phyloP scores from a whole-genome alignment of 2,797 vertebrate species.

The Alfaro cultratus region DNA sequence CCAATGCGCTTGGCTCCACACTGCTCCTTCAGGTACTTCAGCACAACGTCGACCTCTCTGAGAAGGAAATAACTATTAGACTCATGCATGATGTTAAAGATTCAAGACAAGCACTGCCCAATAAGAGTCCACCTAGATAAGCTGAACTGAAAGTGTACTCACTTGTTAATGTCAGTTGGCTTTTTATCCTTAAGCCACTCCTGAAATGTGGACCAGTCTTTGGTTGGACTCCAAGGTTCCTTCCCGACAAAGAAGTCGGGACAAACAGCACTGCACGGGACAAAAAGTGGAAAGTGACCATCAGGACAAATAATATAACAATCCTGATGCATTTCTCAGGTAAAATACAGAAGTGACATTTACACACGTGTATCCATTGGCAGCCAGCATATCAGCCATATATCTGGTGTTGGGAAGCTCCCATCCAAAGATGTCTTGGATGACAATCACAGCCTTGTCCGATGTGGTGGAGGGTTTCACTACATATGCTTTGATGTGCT shows the following conservation, averaged over 20 bases:
- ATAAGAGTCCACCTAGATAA: neutral
- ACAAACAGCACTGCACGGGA: slow-evolving; percentile 74
- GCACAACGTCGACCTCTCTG: slow-evolving; percentile 80
- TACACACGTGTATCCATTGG: slow-evolving; percentile 89
- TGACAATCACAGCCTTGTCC: slow-evolving; percentile 88
- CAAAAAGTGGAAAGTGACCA: slow-evolving; percentile 11
- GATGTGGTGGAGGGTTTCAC: slow-evolving; percentile 78
- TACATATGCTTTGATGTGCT: slow-evolving; percentile 87
- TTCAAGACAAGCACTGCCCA: neutral
- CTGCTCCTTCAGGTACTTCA: slow-evolving; percentile 82
- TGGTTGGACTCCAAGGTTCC: slow-evolving; percentile 79
- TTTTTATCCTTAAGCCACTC: slow-evolving; percentile 82
- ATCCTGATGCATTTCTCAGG: neutral
- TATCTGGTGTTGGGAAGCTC: slow-evolving; percentile 90
- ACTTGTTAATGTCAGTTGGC: slow-evolving; percentile 84
- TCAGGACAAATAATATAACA: neutral
- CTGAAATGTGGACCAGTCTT: slow-evolving; percentile 78
- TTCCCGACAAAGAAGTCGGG: slow-evolving; percentile 85
- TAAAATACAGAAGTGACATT: neutral
- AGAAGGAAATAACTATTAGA: slow-evolving; percentile 2
- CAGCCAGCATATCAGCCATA: slow-evolving; percentile 89
- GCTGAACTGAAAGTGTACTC: neutral
- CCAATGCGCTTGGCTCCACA: slow-evolving; percentile 75
- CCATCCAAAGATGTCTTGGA: slow-evolving; percentile 94
- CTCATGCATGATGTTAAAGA: neutral